These are phyloP conservation scores for Drosophila glabriapex DNA, from an alignment of 2,888 invertebrate species.

Conservation along the genomic window DNA sequence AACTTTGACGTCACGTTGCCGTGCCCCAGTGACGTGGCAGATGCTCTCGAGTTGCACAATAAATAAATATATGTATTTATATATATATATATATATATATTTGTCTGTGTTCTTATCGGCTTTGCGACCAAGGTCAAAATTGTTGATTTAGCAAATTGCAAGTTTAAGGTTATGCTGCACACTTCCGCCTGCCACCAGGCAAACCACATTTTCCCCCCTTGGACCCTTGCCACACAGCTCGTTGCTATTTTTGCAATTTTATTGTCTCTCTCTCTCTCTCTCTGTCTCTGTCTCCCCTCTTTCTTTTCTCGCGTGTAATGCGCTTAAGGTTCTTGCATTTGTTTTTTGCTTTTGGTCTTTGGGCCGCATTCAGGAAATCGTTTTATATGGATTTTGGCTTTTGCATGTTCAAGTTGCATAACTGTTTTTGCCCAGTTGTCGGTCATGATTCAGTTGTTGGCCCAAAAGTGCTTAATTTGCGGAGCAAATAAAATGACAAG, in stretches of 20 bases:
- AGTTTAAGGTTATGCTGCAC: conserved; percentile 57
- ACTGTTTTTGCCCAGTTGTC: conserved; percentile 27
- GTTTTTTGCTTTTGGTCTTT: conserved; percentile 9
- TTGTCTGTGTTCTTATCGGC: conserved; percentile 33
- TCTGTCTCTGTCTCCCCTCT: neutral
- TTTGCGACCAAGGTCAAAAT: conserved; percentile 36
- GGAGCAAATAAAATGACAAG: conserved; percentile 19
- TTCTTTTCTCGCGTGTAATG: conserved; percentile 43
- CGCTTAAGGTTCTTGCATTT: conserved; percentile 53
- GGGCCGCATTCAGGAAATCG: conserved; percentile 61
- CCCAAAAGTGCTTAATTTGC: conserved; percentile 35
- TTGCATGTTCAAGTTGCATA: conserved; percentile 63
- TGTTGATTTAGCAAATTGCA: conserved; percentile 52
- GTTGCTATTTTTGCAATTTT: conserved; percentile 47
- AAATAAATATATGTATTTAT: neutral
- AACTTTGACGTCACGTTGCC: conserved; percentile 42
- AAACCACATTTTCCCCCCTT: neutral
- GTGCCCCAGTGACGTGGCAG: conserved; percentile 31
- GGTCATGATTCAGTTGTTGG: conserved; percentile 44
- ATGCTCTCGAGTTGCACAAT: conserved; percentile 10
- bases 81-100: neutral
- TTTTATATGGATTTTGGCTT: conserved; percentile 68
- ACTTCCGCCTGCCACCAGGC: conserved; percentile 34
- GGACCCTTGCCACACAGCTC: conserved; percentile 13
- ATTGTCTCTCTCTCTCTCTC: neutral